phyloP scores from a whole-genome alignment of 2,113 vertebrate genomes.

The Ornithorhynchus anatinus region DNA sequence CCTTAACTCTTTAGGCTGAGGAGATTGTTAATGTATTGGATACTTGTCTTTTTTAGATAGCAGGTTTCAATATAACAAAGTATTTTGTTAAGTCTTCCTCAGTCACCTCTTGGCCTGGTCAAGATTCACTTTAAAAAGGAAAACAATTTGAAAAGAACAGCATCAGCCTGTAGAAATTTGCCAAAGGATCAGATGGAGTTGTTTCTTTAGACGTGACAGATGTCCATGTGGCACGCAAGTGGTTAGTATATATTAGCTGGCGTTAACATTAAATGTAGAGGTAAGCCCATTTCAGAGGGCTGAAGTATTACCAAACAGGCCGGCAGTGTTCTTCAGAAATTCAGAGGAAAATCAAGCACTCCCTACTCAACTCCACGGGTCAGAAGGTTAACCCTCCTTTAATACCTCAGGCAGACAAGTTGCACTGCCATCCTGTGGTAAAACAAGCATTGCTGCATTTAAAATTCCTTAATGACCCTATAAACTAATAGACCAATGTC shows the following conservation, averaged over 20 bases:
- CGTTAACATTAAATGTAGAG: neutral
- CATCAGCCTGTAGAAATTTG: neutral
- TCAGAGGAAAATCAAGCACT: neutral
- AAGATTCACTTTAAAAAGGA: neutral
- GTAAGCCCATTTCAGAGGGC: neutral
- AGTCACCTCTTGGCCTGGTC: neutral
- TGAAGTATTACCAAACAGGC: neutral
- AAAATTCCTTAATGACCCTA: neutral
- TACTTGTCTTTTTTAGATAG: neutral
- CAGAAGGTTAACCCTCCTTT: neutral
- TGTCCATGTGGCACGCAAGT: neutral
- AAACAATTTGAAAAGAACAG: neutral
- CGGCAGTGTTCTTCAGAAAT: neutral
- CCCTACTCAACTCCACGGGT: neutral
- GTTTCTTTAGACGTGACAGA: neutral
- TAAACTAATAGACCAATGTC: neutral
- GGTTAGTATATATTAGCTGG: neutral
- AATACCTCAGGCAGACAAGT: neutral
- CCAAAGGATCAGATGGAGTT: neutral
- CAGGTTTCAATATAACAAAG: neutral
- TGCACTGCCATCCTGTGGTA: neutral
- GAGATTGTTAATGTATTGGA: neutral
- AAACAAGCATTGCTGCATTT: neutral
- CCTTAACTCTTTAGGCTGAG: neutral
- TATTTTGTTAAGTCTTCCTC: neutral